Percentiles rank a stretch among this genome's conserved stretches.
Conservation (phyloP, 37 sponge, comb jelly and placozoan genomes). For the Corticium candelabrum region DNA sequence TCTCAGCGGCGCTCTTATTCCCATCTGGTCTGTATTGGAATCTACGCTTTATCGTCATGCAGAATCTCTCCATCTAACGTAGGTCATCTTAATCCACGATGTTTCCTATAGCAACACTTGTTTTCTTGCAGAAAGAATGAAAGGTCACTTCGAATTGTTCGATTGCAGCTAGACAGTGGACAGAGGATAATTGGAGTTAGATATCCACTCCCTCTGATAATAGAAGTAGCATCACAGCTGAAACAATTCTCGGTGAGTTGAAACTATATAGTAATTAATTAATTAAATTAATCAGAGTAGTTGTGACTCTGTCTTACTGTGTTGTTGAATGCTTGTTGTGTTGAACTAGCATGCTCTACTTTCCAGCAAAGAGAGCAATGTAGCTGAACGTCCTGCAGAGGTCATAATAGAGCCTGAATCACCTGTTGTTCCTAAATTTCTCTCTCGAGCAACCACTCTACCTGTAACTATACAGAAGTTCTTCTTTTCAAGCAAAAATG, state of each 20-base stretch:
- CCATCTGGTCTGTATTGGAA: conserved; percentile 43
- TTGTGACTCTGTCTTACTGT: no score
- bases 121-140: conserved; percentile 18
- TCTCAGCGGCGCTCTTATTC: conserved; percentile 37
- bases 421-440: conserved; percentile 10
- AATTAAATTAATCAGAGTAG: no score
- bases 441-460: conserved; percentile 11
- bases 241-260: no score
- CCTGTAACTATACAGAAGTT: conserved; percentile 22
- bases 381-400: no score
- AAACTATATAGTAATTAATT: no score
- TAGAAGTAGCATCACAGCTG: background rate
- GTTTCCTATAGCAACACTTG: background rate
- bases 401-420: conserved; percentile 15
- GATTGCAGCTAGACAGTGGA: conserved; percentile 35
- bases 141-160: conserved; percentile 33
- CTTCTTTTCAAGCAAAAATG: conserved; percentile 9
- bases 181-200: conserved; percentile 42
- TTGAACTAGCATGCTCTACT: no score
- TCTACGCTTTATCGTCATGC: conserved; percentile 14
- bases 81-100: background rate
- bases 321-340: no score
- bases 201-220: conserved; percentile 31
- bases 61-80: conserved; percentile 16
- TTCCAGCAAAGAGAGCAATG: no score